Evolutionary conservation across 2,888 invertebrate genomes (phyloP).

Genomic region (Polylopha cassiicola): DNA sequence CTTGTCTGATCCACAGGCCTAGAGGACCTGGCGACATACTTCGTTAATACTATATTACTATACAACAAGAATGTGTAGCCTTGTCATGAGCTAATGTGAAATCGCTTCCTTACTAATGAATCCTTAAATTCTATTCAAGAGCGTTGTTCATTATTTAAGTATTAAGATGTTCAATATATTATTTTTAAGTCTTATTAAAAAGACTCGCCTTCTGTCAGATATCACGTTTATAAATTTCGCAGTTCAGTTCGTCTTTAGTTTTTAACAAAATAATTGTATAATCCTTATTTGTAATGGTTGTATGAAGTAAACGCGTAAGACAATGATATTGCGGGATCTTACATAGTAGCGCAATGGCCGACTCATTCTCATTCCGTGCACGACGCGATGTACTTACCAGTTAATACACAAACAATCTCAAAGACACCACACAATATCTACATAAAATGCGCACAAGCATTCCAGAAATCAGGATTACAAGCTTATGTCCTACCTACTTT

Average conservation of each 20-base stretch:
- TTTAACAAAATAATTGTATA: constrained; percentile 9
- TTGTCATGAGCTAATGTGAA: no score
- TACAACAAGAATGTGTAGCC: no score
- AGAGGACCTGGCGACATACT: no score
- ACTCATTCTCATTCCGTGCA: constrained; percentile 48
- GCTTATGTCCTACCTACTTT: constrained; percentile 24
- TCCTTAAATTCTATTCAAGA: no score
- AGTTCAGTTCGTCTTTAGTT: not conserved
- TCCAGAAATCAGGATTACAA: constrained; percentile 53
- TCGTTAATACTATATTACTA: no score
- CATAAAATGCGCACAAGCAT: constrained; percentile 44
- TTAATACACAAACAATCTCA: constrained; percentile 49
- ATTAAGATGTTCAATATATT: no score
- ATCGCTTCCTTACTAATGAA: no score
- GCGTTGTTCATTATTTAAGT: no score
- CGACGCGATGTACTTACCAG: constrained; percentile 32
- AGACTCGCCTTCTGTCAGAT: no score
- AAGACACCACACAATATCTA: constrained; percentile 40
- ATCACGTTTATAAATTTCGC: no score
- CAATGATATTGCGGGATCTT: constrained; percentile 24
- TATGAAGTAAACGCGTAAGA: constrained; percentile 12
- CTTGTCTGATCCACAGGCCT: constrained; percentile 29
- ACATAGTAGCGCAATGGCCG: constrained; percentile 31
- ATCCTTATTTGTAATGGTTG: constrained; percentile 12
- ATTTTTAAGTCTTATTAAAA: no score